phyloP scores from a whole-genome alignment of 92 coral and sea anemone genomes.

The Ricordea florida region DNA sequence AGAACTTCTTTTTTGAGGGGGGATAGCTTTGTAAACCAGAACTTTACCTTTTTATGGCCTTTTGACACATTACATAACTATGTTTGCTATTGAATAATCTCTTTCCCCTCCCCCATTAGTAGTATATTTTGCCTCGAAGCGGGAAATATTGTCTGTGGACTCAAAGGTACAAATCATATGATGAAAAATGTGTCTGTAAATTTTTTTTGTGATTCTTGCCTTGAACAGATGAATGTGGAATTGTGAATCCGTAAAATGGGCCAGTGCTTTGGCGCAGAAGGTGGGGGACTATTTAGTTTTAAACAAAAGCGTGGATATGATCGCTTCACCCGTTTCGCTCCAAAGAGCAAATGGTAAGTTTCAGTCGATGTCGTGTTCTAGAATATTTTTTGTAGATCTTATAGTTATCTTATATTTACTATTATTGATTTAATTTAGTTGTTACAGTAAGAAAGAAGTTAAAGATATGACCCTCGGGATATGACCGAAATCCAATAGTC shows the following conservation, averaged over 20 bases:
- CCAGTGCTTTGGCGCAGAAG: constrained; percentile 98
- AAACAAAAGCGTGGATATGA: constrained; percentile 93
- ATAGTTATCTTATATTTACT: neutral
- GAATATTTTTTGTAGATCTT: neutral
- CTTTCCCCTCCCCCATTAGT: constrained; percentile 4
- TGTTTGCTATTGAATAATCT: neutral
- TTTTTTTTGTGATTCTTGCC: neutral
- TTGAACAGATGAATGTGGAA: neutral
- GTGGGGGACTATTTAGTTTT: constrained; percentile 87
- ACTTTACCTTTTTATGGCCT: no score
- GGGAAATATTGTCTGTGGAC: neutral
- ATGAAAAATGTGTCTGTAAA: neutral
- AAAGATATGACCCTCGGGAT: no score
- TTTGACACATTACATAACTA: neutral
- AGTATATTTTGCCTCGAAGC: neutral
- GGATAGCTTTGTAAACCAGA: no score
- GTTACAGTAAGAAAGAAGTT: neutral
- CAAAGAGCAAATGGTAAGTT: constrained; percentile 82
- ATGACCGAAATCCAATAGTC: no score
- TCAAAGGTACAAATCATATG: neutral
- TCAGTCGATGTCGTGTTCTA: neutral
- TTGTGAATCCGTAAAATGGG: constrained; percentile 70
- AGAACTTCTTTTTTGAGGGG: no score
- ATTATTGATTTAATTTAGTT: neutral
- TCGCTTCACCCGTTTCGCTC: constrained; percentile 96